These are phyloP conservation scores for Scortum barcoo DNA, from an alignment of 2,113 vertebrate species.

Conservation along the genomic window DNA sequence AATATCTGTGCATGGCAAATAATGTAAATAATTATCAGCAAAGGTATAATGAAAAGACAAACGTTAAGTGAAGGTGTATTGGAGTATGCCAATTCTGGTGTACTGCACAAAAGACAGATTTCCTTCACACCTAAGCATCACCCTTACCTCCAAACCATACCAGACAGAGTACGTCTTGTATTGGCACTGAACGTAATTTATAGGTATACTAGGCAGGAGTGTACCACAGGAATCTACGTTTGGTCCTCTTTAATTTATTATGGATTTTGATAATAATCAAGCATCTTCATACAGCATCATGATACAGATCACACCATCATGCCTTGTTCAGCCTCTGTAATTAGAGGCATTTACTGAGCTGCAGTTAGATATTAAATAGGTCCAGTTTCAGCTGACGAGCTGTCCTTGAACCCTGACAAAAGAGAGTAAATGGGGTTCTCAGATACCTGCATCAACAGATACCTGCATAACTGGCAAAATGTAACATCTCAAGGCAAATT, in stretches of 20 bases:
- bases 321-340: neutral
- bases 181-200: too few species aligned
- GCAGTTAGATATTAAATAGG: neutral
- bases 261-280: neutral
- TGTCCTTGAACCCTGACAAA: neutral
- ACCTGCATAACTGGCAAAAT: neutral
- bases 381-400: neutral
- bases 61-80: too few species aligned
- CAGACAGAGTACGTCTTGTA: neutral
- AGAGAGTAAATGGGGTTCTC: constrained; percentile 13
- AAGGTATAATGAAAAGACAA: too few species aligned
- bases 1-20: too few species aligned
- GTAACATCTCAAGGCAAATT: constrained; percentile 1
- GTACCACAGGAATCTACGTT: neutral
- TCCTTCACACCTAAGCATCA: too few species aligned
- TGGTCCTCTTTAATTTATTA: neutral
- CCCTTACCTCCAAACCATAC: too few species aligned
- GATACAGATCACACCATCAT: neutral
- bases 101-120: too few species aligned
- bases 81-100: too few species aligned
- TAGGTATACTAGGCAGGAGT: neutral
- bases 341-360: too few species aligned
- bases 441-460: neutral
- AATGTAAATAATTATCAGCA: too few species aligned
- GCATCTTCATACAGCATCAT: too few species aligned